These are phyloP conservation scores for Drosophila mercatorum DNA, from an alignment of 2,888 invertebrate genomes.

Conservation along the genomic window DNA sequence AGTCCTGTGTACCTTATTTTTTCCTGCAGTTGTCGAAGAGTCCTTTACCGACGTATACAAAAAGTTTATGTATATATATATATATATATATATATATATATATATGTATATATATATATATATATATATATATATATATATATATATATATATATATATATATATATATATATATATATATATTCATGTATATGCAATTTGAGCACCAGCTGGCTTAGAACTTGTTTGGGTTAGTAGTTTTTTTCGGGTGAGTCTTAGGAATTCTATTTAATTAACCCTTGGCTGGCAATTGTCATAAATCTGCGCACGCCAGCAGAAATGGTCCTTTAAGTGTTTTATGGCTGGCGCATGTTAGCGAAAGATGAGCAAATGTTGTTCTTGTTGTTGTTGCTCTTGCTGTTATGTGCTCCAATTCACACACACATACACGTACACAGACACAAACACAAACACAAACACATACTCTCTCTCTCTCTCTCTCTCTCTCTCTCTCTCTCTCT, in stretches of 20 bases:
- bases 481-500: conserved; percentile 4
- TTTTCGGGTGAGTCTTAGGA: conserved; percentile 38
- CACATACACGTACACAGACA: conserved; percentile 14
- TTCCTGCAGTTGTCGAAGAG: conserved; percentile 4
- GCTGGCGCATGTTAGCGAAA: conserved; percentile 59
- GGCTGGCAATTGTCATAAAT: conserved; percentile 51
- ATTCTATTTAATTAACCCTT: conserved; percentile 73
- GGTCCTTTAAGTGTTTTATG: conserved; percentile 77
- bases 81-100: conserved; percentile 51
- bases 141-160: no score
- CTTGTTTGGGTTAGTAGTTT: conserved; percentile 28
- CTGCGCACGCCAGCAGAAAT: conserved; percentile 59
- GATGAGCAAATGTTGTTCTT: conserved; percentile 24
- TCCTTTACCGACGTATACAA: conserved; percentile 12
- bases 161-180: conserved; percentile 22
- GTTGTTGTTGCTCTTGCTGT: conserved; percentile 18
- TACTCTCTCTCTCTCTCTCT: background rate
- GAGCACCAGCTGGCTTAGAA: conserved; percentile 42
- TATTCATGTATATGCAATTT: conserved; percentile 68
- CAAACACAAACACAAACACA: conserved; percentile 23
- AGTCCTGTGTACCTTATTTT: conserved; percentile 52
- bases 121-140: no score
- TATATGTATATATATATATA: no score
- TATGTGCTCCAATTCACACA: conserved; percentile 66
- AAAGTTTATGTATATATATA: conserved; percentile 47